Evolutionary conservation across 2,113 vertebrate species (phyloP).

Genomic region (Gallinago undulata): DNA sequence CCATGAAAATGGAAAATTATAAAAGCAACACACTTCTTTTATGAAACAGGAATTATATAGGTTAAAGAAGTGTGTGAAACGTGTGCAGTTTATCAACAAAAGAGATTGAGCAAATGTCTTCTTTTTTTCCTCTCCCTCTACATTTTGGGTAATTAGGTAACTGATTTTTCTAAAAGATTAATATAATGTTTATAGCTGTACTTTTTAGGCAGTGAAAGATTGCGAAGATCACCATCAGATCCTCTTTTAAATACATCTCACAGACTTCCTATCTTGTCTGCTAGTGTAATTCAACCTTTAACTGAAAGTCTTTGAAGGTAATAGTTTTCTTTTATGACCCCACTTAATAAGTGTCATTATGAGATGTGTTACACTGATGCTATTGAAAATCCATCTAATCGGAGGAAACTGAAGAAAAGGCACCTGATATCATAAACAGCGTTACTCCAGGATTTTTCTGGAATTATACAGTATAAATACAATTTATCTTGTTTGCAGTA

Average conservation of each 20-base stretch:
- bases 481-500: background rate
- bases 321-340: background rate
- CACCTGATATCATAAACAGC: background rate
- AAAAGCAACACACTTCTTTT: background rate
- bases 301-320: background rate
- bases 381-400: background rate
- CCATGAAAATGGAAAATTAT: background rate
- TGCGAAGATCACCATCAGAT: background rate
- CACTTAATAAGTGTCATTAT: background rate
- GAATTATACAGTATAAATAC: background rate
- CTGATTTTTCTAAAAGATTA: background rate
- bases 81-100: background rate
- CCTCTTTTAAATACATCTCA: background rate
- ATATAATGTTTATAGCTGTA: background rate
- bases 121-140: accelerated
- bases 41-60: background rate
- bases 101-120: background rate
- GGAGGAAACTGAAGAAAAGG: background rate
- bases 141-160: background rate
- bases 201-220: background rate
- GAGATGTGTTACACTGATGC: background rate
- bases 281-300: background rate
- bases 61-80: background rate
- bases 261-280: background rate
- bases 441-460: background rate